Evolutionary conservation across 37 sponge, comb jelly and placozoan species (phyloP).

Genomic region (Cladorhizidae sp.): DNA sequence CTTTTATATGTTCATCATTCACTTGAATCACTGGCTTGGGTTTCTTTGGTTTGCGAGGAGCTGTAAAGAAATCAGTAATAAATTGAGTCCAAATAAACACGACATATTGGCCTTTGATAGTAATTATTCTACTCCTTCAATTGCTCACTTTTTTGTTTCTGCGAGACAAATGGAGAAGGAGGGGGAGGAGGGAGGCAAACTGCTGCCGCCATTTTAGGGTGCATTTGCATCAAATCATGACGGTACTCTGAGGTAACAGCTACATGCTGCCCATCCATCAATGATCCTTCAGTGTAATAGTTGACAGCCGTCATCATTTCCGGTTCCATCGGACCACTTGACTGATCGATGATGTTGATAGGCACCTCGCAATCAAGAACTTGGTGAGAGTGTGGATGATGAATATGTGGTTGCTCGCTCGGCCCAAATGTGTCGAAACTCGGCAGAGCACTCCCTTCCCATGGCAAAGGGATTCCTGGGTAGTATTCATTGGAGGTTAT

Average conservation of each 20-base stretch:
- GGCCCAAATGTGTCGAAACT: neutral
- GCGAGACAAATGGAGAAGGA: neutral
- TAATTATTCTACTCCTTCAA: neutral
- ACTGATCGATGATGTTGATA: constrained; percentile 18
- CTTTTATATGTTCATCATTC: constrained; percentile 58
- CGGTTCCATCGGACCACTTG: no score
- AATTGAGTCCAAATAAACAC: neutral
- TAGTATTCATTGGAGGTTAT: neutral
- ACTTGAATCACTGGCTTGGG: constrained; percentile 33
- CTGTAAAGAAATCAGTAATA: neutral
- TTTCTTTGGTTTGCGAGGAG: constrained; percentile 20
- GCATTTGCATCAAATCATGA: neutral
- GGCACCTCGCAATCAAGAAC: constrained; percentile 3
- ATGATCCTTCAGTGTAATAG: neutral
- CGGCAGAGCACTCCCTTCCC: neutral
- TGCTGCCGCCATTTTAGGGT: no score
- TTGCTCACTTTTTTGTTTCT: neutral
- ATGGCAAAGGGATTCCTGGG: neutral
- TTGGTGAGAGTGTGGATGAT: neutral
- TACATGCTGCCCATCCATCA: neutral
- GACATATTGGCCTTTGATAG: neutral
- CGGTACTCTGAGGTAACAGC: no score
- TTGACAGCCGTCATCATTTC: no score
- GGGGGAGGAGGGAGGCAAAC: neutral
- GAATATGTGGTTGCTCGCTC: neutral